Conservation (phyloP, 2,113 vertebrate genomes). For the Silurus asotus region DNA sequence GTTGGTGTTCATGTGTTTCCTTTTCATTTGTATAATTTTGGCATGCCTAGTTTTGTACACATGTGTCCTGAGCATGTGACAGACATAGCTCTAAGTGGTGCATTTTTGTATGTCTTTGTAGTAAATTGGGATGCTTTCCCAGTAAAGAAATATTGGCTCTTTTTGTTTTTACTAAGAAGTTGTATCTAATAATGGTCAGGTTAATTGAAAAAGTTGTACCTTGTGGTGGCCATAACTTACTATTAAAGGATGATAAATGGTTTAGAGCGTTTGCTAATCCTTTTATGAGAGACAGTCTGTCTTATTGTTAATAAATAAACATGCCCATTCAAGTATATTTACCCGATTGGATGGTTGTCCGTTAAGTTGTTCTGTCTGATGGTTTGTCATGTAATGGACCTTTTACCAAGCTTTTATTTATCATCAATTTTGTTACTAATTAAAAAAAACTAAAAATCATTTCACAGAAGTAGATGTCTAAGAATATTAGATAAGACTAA, state of each 20-base stretch:
- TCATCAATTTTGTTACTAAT: constrained; percentile 28
- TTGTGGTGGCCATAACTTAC: constrained; percentile 44
- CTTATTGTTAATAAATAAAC: constrained; percentile 52
- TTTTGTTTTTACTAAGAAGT: constrained; percentile 35
- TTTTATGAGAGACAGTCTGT: constrained; percentile 45
- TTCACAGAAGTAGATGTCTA: constrained; percentile 23
- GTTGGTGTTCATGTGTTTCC: constrained; percentile 74
- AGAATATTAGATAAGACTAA: not conserved
- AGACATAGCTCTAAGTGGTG: constrained; percentile 53
- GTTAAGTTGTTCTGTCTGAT: constrained; percentile 30
- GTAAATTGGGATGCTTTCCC: constrained; percentile 48
- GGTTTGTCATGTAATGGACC: constrained; percentile 38
- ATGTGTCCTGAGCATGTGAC: constrained; percentile 41
- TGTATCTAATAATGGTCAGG: constrained; percentile 32
- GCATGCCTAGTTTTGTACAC: constrained; percentile 47
- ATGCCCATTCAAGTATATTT: constrained; percentile 50
- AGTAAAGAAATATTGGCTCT: constrained; percentile 18
- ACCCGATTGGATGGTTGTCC: constrained; percentile 42
- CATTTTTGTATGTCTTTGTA: constrained; percentile 58
- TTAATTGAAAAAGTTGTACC: constrained; percentile 20
- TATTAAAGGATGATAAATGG: constrained; percentile 21
- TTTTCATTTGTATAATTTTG: constrained; percentile 61
- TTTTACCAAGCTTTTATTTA: constrained; percentile 25
- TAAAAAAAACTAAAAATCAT: constrained; percentile 16
- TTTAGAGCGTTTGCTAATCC: constrained; percentile 22